Evolutionary conservation across 2,797 vertebrate genomes (phyloP).

Genomic region (Eulemur rubriventer): DNA sequence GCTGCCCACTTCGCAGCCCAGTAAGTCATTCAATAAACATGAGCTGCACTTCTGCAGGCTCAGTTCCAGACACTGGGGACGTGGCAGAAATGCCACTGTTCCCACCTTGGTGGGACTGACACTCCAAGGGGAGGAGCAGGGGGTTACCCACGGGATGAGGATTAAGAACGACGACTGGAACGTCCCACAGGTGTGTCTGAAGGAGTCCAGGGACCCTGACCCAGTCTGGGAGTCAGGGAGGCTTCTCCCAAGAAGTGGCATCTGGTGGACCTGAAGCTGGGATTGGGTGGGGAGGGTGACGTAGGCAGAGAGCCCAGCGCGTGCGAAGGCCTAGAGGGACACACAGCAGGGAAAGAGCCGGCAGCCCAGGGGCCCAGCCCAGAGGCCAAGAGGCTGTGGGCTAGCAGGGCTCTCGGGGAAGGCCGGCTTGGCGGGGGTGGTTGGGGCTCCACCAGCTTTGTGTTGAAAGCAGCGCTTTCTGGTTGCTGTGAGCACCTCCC

Average conservation of each 20-base stretch:
- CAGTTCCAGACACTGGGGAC: fast-evolving
- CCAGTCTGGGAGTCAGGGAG: neutral
- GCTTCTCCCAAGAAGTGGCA: fast-evolving
- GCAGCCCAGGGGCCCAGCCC: neutral
- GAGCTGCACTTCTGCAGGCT: neutral
- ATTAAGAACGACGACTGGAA: neutral
- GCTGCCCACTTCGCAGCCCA: neutral
- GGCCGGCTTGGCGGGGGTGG: neutral
- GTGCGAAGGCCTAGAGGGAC: neutral
- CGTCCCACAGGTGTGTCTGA: fast-evolving
- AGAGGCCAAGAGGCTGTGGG: neutral
- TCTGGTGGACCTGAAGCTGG: fast-evolving
- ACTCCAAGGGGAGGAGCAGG: fast-evolving
- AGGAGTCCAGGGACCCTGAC: too few species aligned
- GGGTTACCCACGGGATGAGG: neutral
- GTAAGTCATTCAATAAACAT: neutral
- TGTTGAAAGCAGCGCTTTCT: neutral
- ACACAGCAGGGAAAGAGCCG: neutral
- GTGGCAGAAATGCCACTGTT: fast-evolving
- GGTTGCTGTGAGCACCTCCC: neutral
- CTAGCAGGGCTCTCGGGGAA: neutral
- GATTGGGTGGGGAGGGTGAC: fast-evolving
- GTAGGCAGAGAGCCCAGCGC: neutral
- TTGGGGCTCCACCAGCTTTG: fast-evolving
- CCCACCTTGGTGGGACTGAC: neutral